A percentile compares a stretch with the other conserved stretches of the same genome.
Evolutionary conservation across 2,797 vertebrate genomes (phyloP).

Genomic region (Astyanax mexicanus): DNA sequence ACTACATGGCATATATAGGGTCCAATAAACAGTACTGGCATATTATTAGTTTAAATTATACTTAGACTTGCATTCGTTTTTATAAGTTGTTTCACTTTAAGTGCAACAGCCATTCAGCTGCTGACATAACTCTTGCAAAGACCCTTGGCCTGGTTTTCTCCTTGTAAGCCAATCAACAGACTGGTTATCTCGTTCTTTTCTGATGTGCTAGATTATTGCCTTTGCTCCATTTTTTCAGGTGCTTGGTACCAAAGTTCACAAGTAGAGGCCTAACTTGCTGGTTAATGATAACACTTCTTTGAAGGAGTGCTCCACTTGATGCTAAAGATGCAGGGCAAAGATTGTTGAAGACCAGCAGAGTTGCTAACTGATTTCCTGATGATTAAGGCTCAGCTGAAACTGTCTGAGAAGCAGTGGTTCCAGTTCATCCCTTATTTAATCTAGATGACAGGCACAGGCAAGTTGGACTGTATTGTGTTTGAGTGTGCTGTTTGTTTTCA

Average conservation of each 20-base stretch:
- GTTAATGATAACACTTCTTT: conserved; percentile 62
- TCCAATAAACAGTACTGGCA: too few species aligned
- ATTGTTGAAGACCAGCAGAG: conserved; percentile 18
- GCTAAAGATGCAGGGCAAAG: conserved; percentile 39
- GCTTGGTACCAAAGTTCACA: conserved; percentile 57
- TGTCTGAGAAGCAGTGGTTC: conserved; percentile 44
- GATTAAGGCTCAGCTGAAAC: conserved; percentile 40
- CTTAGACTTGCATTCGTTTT: too few species aligned
- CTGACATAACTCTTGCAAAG: not conserved
- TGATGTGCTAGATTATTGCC: conserved; percentile 55
- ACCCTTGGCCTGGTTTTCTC: conserved; percentile 44
- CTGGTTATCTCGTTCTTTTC: conserved; percentile 46
- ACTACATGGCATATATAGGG: not conserved
- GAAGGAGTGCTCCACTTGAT: conserved; percentile 32
- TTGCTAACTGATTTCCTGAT: conserved; percentile 17
- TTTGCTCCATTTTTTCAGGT: conserved; percentile 34
- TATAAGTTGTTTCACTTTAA: conserved; percentile 8
- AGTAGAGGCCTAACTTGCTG: conserved; percentile 33
- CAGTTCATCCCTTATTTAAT: conserved; percentile 42
- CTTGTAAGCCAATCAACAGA: conserved; percentile 36
- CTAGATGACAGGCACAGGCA: conserved; percentile 49
- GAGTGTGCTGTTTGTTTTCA: conserved; percentile 29
- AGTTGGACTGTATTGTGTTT: conserved; percentile 27
- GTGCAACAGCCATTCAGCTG: conserved; percentile 12
- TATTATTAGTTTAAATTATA: too few species aligned